These are phyloP conservation scores for Rhinolophus ferrumequinum DNA, from an alignment of 2,113 vertebrate species.

Conservation along the genomic window DNA sequence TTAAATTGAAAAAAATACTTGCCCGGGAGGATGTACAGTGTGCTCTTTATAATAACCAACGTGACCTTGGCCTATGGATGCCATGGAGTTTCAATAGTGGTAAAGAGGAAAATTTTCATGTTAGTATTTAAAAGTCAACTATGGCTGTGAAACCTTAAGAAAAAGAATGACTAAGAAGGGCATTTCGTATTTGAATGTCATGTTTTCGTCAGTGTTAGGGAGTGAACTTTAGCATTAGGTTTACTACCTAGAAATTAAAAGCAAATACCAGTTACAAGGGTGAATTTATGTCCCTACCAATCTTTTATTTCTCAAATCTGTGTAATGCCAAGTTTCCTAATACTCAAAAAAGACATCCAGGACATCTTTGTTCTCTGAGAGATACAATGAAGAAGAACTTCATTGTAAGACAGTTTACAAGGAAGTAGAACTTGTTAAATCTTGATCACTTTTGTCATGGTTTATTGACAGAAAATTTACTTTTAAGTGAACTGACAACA, in stretches of 20 bases:
- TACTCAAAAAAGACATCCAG: neutral
- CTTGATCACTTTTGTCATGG: neutral
- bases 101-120: slow-evolving; percentile 68
- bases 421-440: slow-evolving; percentile 10
- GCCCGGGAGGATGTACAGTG: neutral
- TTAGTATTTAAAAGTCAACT: slow-evolving; percentile 63
- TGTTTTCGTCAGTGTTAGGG: neutral
- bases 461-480: neutral
- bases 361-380: neutral
- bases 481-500: neutral
- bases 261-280: neutral
- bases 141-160: slow-evolving; percentile 30
- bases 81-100: neutral
- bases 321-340: neutral
- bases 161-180: slow-evolving; percentile 60
- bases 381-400: neutral
- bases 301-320: neutral
- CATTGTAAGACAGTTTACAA: neutral
- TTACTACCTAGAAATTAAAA: slow-evolving; percentile 54
- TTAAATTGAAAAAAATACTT: neutral
- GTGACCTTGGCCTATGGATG: neutral
- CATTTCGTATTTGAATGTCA: slow-evolving; percentile 1
- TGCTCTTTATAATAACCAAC: neutral
- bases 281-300: neutral
- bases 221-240: slow-evolving; percentile 33